phyloP scores from a whole-genome alignment of 2,797 vertebrate genomes.

The Melanogrammus aeglefinus region DNA sequence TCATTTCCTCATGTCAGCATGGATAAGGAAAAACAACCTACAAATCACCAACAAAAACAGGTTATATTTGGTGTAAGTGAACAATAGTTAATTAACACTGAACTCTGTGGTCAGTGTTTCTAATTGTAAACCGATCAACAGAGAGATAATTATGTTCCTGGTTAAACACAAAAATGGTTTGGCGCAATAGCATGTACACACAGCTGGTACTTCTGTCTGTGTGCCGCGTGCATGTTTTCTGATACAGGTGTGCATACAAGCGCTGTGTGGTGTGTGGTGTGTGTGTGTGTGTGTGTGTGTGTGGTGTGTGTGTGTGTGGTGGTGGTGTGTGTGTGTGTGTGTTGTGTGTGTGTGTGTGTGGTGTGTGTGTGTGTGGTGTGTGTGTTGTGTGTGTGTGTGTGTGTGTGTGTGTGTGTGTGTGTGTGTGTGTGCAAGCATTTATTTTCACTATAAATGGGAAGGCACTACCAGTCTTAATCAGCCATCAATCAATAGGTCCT shows the following conservation, averaged over 20 bases:
- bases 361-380: no score
- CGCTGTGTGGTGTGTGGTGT: no score
- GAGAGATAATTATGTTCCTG: slow-evolving; percentile 53
- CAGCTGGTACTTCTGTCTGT: slow-evolving; percentile 44
- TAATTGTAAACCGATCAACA: slow-evolving; percentile 39
- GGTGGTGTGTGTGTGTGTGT: no score
- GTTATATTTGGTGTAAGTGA: background rate
- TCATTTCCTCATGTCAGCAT: background rate
- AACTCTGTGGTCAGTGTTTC: slow-evolving; percentile 15
- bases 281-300: background rate
- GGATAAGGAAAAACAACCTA: background rate
- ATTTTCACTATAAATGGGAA: background rate
- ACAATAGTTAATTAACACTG: slow-evolving; percentile 9
- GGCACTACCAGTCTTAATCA: slow-evolving; percentile 46
- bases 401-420: no score
- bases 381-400: no score
- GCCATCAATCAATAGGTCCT: slow-evolving; percentile 11
- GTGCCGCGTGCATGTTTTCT: background rate
- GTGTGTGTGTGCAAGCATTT: no score
- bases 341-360: background rate
- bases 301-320: background rate
- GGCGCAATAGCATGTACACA: slow-evolving; percentile 41
- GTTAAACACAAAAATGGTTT: slow-evolving; percentile 45
- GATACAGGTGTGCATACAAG: background rate
- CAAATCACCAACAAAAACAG: background rate